phyloP scores from a whole-genome alignment of 2,113 vertebrate genomes.

The Mystacornis crossleyi region DNA sequence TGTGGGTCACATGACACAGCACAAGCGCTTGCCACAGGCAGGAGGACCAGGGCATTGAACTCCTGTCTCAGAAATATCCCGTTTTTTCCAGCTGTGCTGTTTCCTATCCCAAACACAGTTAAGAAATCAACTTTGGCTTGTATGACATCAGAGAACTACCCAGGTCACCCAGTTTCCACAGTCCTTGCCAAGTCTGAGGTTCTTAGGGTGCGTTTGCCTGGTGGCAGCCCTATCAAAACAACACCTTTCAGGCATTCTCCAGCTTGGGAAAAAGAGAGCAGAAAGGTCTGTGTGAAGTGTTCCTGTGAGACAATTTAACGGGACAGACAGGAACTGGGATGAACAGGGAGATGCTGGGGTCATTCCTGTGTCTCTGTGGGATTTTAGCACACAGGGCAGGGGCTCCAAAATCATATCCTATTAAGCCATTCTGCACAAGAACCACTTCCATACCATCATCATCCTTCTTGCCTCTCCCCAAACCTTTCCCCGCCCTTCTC shows the following conservation, averaged over 20 bases:
- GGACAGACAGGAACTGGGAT: neutral
- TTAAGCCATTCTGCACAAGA: neutral
- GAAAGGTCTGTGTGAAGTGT: neutral
- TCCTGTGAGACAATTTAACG: neutral
- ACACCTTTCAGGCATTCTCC: neutral
- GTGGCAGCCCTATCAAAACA: neutral
- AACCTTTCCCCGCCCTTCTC: neutral
- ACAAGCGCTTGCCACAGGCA: fast-evolving
- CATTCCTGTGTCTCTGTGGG: fast-evolving
- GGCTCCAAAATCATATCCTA: neutral
- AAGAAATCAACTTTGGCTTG: neutral
- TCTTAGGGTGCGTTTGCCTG: neutral
- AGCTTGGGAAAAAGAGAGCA: neutral
- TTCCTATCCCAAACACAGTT: neutral
- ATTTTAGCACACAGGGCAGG: neutral
- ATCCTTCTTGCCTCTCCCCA: neutral
- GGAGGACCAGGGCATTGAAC: neutral
- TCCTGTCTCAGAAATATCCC: neutral
- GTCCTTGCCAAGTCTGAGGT: neutral
- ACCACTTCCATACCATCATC: neutral
- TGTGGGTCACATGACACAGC: neutral
- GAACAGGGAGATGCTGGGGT: neutral
- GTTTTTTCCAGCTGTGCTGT: neutral
- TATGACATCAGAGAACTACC: neutral
- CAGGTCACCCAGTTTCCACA: fast-evolving